These are phyloP conservation scores for Hypothenemus hampei DNA, from an alignment of 1,140 invertebrate species.

Conservation along the genomic window DNA sequence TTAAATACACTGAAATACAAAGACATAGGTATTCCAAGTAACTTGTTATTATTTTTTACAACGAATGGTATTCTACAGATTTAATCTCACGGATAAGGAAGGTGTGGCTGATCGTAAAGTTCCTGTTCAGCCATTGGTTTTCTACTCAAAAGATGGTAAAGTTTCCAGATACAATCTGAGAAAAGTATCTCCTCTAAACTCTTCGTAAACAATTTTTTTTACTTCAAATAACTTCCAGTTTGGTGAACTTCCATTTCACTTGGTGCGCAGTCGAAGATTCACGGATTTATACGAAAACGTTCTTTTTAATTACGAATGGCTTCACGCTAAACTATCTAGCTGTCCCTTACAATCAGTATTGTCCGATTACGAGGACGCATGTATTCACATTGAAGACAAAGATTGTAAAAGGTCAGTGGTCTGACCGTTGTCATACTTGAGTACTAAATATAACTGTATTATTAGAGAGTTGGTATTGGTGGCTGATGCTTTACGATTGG, in stretches of 20 bases:
- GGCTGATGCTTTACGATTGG: slow-evolving; percentile 88
- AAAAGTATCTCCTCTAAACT: slow-evolving; percentile 56
- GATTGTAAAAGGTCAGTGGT: slow-evolving; percentile 65
- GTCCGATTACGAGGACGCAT: slow-evolving; percentile 94
- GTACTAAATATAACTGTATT: slow-evolving; percentile 9
- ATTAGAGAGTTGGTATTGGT: slow-evolving; percentile 85
- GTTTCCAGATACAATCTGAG: slow-evolving; percentile 81
- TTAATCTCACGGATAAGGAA: slow-evolving; percentile 83
- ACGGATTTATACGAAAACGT: slow-evolving; percentile 91
- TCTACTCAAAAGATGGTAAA: slow-evolving; percentile 82
- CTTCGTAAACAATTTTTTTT: not conserved
- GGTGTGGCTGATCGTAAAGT: slow-evolving; percentile 94
- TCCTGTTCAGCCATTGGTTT: slow-evolving; percentile 90
- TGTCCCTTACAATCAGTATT: slow-evolving; percentile 92
- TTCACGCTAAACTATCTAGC: slow-evolving; percentile 92
- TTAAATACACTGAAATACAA: slow-evolving; percentile 96
- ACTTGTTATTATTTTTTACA: not conserved
- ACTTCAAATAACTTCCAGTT: too few relatives aligned
- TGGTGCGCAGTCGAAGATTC: slow-evolving; percentile 84
- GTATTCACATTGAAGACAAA: slow-evolving; percentile 76
- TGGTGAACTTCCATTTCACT: slow-evolving; percentile 92
- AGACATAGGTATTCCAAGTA: slow-evolving; percentile 61
- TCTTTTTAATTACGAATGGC: slow-evolving; percentile 96
- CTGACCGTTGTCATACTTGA: not conserved
- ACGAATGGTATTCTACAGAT: slow-evolving; percentile 44